phyloP scores from a whole-genome alignment of 2,888 invertebrate species.

The Eudasyphora cyanicolor region DNA sequence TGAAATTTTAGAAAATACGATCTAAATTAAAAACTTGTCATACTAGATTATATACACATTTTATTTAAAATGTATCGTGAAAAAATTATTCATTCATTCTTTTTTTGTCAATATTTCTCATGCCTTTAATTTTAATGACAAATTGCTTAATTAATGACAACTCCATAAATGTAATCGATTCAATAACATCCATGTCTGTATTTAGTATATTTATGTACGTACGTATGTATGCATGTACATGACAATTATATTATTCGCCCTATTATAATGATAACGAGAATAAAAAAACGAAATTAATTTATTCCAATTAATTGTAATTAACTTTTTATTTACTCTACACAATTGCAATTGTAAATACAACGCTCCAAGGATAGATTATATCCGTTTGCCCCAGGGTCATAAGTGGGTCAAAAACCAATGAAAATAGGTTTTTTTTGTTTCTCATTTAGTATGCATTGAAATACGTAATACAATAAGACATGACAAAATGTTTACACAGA shows the following conservation, averaged over 20 bases:
- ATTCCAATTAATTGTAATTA: slow-evolving; percentile 33
- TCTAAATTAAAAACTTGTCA: no score
- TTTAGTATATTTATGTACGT: no score
- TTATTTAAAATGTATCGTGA: no score
- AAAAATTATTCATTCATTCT: no score
- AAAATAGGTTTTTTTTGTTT: not conserved
- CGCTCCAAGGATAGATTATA: not conserved
- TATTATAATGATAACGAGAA: not conserved
- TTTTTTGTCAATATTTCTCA: no score
- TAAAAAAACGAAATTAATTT: slow-evolving; percentile 14
- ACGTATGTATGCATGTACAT: no score
- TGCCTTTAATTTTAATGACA: no score
- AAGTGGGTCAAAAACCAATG: not conserved
- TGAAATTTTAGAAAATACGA: no score
- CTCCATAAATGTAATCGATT: no score
- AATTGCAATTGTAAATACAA: slow-evolving; percentile 1
- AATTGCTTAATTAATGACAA: no score
- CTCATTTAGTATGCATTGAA: not conserved
- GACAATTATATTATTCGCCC: not conserved
- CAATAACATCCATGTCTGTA: no score
- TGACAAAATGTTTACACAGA: not conserved
- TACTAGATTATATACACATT: no score
- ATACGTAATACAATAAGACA: slow-evolving; percentile 3
- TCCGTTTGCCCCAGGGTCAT: not conserved
- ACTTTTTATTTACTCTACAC: not conserved